These are phyloP conservation scores for Neogobius melanostomus DNA, from an alignment of 2,113 vertebrate species.

Conservation along the genomic window DNA sequence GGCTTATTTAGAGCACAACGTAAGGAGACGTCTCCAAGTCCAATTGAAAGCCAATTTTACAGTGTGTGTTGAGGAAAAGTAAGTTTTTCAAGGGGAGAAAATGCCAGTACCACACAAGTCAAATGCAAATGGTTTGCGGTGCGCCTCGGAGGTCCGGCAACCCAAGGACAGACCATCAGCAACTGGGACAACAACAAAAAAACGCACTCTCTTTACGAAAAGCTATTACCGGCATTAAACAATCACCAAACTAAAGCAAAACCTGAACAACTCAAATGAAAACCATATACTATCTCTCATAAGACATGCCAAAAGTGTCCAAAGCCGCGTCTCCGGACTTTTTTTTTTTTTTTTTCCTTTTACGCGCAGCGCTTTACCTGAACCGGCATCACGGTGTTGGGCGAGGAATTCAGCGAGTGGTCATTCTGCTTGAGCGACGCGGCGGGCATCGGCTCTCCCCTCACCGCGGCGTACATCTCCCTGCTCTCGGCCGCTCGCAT, in stretches of 20 bases:
- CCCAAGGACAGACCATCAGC: no score
- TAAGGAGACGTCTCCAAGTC: background rate
- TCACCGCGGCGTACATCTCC: conserved; percentile 64
- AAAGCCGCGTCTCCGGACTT: conserved; percentile 5
- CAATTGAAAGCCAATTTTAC: background rate
- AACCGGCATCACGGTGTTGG: conserved; percentile 70
- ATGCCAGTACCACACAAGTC: background rate
- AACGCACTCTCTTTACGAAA: no score
- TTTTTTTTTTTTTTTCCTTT: background rate
- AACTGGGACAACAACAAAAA: no score
- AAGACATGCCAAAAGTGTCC: background rate
- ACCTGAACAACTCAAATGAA: background rate
- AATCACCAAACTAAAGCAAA: no score
- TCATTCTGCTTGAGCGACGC: conserved; percentile 74
- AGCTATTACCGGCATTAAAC: no score
- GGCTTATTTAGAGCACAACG: no score
- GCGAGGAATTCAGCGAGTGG: conserved; percentile 68
- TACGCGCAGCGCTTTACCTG: conserved; percentile 64
- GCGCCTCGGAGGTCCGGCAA: background rate
- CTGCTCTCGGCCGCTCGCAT: conserved; percentile 67
- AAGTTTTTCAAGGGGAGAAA: background rate
- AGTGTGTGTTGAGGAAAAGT: background rate
- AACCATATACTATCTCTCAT: background rate
- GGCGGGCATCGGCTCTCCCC: conserved; percentile 65
- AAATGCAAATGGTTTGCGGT: background rate